phyloP scores from a whole-genome alignment of 1,140 invertebrate species.

The Magallana angulata region DNA sequence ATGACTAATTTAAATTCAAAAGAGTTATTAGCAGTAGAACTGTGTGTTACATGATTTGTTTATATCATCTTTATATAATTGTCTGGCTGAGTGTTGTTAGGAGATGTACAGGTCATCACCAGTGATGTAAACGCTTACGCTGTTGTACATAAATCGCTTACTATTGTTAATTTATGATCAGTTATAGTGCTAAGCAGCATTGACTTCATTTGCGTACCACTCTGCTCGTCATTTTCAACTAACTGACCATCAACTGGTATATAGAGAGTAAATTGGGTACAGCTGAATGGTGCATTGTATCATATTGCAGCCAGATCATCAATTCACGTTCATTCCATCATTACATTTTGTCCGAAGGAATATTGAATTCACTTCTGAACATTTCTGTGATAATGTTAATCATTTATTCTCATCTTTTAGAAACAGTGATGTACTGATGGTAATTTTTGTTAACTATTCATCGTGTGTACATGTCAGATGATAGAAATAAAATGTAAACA shows the following conservation, averaged over 20 bases:
- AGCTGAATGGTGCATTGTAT: background rate
- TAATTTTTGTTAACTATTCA: slow-evolving; percentile 16
- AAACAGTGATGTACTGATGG: slow-evolving; percentile 11
- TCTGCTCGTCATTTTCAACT: background rate
- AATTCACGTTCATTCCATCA: slow-evolving; percentile 28
- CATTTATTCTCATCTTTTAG: slow-evolving; percentile 24
- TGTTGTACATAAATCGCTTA: slow-evolving; percentile 26
- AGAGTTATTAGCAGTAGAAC: too few species aligned
- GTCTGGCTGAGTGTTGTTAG: background rate
- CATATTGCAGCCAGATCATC: background rate
- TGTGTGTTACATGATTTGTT: background rate
- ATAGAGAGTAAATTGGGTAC: background rate
- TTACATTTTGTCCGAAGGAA: slow-evolving; percentile 37
- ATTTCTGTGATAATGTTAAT: slow-evolving; percentile 36
- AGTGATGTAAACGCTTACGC: background rate
- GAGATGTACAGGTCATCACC: background rate
- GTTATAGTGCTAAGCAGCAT: slow-evolving; percentile 17
- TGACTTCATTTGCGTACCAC: background rate
- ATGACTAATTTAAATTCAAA: too few species aligned
- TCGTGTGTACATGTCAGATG: slow-evolving; percentile 16
- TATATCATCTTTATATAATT: background rate
- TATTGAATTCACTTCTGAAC: slow-evolving; percentile 32
- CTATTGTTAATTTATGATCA: slow-evolving; percentile 20
- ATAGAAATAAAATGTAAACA: slow-evolving; percentile 11
- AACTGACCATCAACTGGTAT: background rate